Evolutionary conservation across 2,113 vertebrate species (phyloP), one percentile per base, ranked within the genome.

Genomic region (Penelope pileata): DNA sequence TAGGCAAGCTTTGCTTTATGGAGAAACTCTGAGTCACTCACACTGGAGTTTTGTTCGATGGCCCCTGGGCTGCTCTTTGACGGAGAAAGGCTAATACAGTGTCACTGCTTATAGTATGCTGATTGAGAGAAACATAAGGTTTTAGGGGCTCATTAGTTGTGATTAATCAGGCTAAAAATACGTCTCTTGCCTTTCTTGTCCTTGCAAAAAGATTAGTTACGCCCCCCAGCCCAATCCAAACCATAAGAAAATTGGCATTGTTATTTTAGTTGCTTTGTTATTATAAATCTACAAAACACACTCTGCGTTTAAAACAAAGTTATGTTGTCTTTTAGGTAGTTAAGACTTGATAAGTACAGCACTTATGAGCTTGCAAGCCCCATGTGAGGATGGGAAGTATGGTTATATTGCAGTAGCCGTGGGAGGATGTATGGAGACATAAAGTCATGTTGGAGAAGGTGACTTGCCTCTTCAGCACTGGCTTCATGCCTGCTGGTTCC

Each of bases 71-170:
- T 88, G 47, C 77, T 88, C 38, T 66, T 22, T 87, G 76, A 88
- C 91, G 79, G 89, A 88, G 58, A 89, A 88, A 87, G 80, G 66
- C 73, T 91, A 76, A 56, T 66, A 2, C 10, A 87, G 48, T 69
- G 83, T 85, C 88, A 83, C 59, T 93, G 91, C 60, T 93, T 68
- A 92, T 88, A 56, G 68, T 77, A 34, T 50, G 40, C 60, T 78
- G 83, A 90, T 62, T 86, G 83, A 76, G 92, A 90, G 82, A 86
- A 86, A 60, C 83, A 45, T 48, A 78, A 81, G 83, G 85, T 83
- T 74, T 80, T 77, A 91, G 78, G 54, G 70, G 50, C 82, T 96
- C 95, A 94, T 96, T 96, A 87, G 80, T 85, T 93, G 93, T 92
- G 92, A 96, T 97, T 93, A 93, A 93, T 93, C 40, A 77, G 45